A percentile compares a stretch with the other conserved stretches of the same genome.
Evolutionary conservation across 1,140 invertebrate species (phyloP).

Genomic region (Polypedilum vanderplanki): DNA sequence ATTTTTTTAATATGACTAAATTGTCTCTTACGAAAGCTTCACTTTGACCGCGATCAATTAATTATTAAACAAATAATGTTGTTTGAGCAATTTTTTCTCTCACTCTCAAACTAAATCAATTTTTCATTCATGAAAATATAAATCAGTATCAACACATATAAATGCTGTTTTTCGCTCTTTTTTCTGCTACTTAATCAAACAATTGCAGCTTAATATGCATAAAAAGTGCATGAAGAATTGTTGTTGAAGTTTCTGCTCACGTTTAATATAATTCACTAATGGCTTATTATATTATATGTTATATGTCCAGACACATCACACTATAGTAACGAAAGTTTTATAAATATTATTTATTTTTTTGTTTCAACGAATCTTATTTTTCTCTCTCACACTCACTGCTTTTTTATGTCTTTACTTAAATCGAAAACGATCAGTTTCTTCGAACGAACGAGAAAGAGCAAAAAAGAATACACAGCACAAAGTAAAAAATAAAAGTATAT

Average conservation of each 20-base stretch:
- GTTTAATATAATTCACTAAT: background rate
- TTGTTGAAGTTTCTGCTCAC: constrained; percentile 3
- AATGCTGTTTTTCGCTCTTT: background rate
- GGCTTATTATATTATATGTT: background rate
- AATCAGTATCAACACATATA: background rate
- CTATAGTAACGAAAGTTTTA: background rate
- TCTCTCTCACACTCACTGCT: too few relatives aligned
- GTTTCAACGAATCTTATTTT: too few relatives aligned
- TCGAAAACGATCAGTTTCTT: background rate
- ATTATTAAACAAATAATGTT: constrained; percentile 14
- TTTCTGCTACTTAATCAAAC: background rate
- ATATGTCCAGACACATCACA: background rate
- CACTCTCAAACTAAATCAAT: background rate
- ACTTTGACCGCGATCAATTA: constrained; percentile 24
- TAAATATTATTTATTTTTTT: too few relatives aligned
- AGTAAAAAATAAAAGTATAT: background rate
- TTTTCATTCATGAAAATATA: background rate
- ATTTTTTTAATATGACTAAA: too few relatives aligned
- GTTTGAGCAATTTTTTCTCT: background rate
- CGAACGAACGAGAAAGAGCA: background rate
- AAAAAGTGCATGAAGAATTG: background rate
- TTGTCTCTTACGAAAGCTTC: background rate
- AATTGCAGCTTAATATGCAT: background rate
- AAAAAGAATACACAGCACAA: background rate
- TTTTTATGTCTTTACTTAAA: background rate